Conservation (phyloP, 2,113 vertebrate species). For the Condylura cristata region DNA sequence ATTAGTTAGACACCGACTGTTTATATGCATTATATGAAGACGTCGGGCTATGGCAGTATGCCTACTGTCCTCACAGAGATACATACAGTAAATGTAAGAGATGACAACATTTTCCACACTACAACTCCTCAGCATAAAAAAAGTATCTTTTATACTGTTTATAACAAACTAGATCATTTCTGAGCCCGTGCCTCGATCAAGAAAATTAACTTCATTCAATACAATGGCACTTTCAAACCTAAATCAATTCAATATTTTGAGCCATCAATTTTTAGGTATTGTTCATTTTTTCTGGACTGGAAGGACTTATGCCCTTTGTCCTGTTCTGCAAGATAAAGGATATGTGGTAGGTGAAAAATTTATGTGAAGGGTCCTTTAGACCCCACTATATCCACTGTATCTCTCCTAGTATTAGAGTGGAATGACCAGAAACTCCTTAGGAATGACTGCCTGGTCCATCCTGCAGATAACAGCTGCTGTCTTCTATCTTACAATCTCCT, state of each 20-base stretch:
- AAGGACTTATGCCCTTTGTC: background rate
- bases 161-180: background rate
- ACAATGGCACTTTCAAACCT: background rate
- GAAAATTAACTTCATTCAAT: background rate
- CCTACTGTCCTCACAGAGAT: too few species aligned
- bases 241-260: background rate
- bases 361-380: background rate
- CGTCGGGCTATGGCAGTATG: background rate
- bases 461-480: background rate
- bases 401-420: background rate
- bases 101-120: background rate
- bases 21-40: background rate
- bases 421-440: background rate
- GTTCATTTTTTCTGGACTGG: background rate
- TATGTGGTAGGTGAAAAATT: background rate
- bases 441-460: background rate
- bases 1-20: background rate
- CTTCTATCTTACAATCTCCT: background rate
- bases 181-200: background rate
- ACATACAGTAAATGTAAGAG: background rate
- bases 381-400: background rate
- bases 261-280: background rate
- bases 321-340: background rate
- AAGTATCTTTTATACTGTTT: background rate
- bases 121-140: background rate